Evolutionary conservation across 2,797 vertebrate genomes (phyloP), one percentile per base, ranked within the genome.

Genomic region (Eleutherodactylus coqui): DNA sequence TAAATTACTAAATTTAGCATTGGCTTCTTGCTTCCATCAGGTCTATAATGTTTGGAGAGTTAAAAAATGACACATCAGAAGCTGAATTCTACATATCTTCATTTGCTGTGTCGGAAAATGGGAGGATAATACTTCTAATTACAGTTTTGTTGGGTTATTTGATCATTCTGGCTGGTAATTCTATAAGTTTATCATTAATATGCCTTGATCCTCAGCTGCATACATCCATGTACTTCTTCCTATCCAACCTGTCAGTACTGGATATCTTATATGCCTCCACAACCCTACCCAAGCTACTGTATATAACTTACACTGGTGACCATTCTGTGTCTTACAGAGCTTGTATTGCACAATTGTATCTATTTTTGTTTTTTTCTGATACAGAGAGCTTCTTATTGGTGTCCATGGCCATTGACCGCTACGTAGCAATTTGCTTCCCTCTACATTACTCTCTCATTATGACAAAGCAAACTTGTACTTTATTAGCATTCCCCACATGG

Each of bases 321-420:
- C 89, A 90, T 21, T 55, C 53, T 16, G 89, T 91, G 10, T 90
- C 91, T 38, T 91, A 89, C 47, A 34, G 14, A 38, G 89, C 84
- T 11, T 91, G 90, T 70, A 89, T 92, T 82, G 69, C 85, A 45
- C 90, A 92, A 0, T 84, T 91, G 14, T 92, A 90, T 51, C 88
- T 92, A 32, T 85, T 92, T 27, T 83, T 90, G 34, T 72, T 88
- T 75, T 90, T 89, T 53, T 84, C 85, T 55, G 86, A 87, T 55
- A 88, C 89, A 75, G 89, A 90, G 34, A 85, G 77, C 58, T 85
- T 83, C 27, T 67, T 88, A 16, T 72, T 90, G 55, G 67, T 87
- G 19, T 76, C 87, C 14, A 89, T 88, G 89, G 86, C 79, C 34
- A 88, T 89, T 86, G 81, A 90, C 70, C 27, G 2, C 1, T 90